Conservation (phyloP, 2,888 invertebrate genomes). For the Dryobotodes eremita region DNA sequence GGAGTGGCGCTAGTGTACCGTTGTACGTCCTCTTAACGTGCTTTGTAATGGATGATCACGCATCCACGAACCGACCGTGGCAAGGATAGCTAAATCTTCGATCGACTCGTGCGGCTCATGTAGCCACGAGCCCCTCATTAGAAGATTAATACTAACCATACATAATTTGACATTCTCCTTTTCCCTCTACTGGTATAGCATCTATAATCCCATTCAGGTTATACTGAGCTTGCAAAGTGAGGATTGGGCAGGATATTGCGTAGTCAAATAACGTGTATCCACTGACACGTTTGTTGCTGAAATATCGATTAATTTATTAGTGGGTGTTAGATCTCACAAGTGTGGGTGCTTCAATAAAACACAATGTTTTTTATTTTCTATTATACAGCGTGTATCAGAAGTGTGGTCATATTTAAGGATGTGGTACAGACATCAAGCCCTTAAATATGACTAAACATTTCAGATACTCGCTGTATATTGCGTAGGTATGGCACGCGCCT, state of each 20-base stretch:
- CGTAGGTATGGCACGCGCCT: neutral
- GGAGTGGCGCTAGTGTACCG: no score
- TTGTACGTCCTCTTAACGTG: neutral
- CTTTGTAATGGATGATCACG: neutral
- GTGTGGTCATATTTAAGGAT: neutral
- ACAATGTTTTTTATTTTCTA: neutral
- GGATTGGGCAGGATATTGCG: conserved; percentile 23
- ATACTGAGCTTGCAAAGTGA: conserved; percentile 28
- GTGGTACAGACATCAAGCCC: no score
- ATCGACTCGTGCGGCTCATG: neutral
- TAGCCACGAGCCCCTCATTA: neutral
- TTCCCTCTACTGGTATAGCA: conserved; percentile 35
- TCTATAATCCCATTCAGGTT: conserved; percentile 32
- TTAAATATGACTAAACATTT: neutral
- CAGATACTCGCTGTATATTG: neutral
- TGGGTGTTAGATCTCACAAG: neutral
- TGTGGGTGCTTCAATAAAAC: neutral
- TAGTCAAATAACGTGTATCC: conserved; percentile 36
- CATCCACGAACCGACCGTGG: neutral
- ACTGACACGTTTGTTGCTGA: conserved; percentile 10
- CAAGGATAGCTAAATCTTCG: neutral
- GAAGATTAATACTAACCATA: conserved; percentile 25
- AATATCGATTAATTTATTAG: conserved; percentile 1
- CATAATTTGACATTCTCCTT: conserved; percentile 28
- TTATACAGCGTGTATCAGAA: neutral